A percentile compares a stretch with the other conserved stretches of the same genome.
Conservation (phyloP, 2,888 invertebrate species). For the Lepidocyrtoides sp. region DNA sequence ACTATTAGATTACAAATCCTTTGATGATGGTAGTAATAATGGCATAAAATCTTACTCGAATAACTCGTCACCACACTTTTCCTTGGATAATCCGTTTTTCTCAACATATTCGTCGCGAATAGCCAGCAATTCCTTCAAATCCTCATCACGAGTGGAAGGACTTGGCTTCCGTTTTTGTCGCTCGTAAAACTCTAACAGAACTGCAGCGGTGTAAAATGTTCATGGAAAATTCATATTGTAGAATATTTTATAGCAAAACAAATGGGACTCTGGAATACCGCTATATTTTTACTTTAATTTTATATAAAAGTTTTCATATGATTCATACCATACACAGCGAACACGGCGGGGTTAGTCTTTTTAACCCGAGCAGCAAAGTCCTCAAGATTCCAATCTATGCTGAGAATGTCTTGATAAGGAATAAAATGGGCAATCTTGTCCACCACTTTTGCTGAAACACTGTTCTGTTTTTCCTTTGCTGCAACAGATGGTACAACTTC, state of each 20-base stretch:
- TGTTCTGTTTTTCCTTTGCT: conserved; percentile 83
- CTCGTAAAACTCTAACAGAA: conserved; percentile 92
- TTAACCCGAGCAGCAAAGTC: conserved; percentile 89
- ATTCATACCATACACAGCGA: conserved; percentile 80
- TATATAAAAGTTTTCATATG: neutral
- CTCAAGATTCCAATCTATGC: conserved; percentile 90
- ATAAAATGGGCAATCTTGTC: conserved; percentile 88
- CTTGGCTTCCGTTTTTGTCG: conserved; percentile 91
- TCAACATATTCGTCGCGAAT: conserved; percentile 90
- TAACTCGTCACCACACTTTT: conserved; percentile 87
- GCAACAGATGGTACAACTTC: conserved; percentile 81
- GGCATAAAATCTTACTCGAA: conserved; percentile 87
- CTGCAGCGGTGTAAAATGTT: too few species aligned
- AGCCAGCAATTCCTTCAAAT: conserved; percentile 89
- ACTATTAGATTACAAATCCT: too few species aligned
- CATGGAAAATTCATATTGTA: too few species aligned
- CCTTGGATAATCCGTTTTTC: conserved; percentile 87
- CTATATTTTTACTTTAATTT: neutral
- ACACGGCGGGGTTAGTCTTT: conserved; percentile 89
- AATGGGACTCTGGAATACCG: neutral
- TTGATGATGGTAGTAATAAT: too few species aligned
- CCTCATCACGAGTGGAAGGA: conserved; percentile 89
- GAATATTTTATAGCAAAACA: conserved; percentile 45
- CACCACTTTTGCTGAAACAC: conserved; percentile 86
- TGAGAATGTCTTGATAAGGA: conserved; percentile 90